Evolutionary conservation across 2,888 invertebrate species (phyloP), one percentile per base, ranked within the genome.

Genomic region (Philonicus albiceps): DNA sequence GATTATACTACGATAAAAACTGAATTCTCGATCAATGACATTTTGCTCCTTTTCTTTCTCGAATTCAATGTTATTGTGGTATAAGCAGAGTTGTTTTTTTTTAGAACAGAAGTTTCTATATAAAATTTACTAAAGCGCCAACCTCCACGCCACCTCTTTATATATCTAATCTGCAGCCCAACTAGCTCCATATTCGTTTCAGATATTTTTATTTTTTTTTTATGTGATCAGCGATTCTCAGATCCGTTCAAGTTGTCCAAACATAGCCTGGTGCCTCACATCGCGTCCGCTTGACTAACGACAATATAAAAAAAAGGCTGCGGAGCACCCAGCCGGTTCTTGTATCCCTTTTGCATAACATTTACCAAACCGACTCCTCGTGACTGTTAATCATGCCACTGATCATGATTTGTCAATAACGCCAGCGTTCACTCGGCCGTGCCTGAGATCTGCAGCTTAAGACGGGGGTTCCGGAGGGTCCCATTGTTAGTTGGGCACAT

Each of bases 401-500:
- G 78, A 86, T 86, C 80, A 86, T 80, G 86, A 86, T 86, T 86
- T 86, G 86, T 86, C 86, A 86, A 86, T 86, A 64, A 64, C 22
- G 75, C 72, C 11, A 27, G 34, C 64, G 34, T 64, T 64, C 55
- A 22, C 30, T 34, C n/a, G 34, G 34, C 81, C 81, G 81, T 55
- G 81, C 81, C 81, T 83, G 34, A 81, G 31, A 34, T 34, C 64
- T 64, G 37, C n/a, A 19, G 11, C 64, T 19, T 27, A 3, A 22
- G 19, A 22, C 64, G 22, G 27, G 22, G 64, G 64, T 16, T 31
- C 40, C 40, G 40, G 40, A 43, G 40, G 19, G 22, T 22, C 22
- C 49, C 64, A 64, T 64, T 64, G 55, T 37, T 34, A 22, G 64
- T 22, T n/a, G 64, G 27, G 64, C 55, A 13, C 40, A 53, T 83